Conservation (phyloP, 2,113 vertebrate species). For the Microtus oregoni region DNA sequence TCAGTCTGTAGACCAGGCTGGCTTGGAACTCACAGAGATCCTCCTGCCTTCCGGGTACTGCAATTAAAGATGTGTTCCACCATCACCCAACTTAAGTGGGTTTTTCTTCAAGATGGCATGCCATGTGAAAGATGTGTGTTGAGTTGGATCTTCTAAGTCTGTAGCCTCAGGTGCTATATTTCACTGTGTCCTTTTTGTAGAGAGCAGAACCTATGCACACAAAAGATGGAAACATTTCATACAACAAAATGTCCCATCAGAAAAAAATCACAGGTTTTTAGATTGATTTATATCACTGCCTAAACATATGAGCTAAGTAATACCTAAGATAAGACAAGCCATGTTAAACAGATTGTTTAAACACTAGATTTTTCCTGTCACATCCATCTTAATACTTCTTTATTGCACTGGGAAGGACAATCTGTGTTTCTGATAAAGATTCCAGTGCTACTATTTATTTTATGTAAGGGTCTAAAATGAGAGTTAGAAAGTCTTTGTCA, state of each 20-base stretch:
- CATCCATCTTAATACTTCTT: neutral
- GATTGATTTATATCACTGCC: neutral
- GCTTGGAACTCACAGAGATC: neutral
- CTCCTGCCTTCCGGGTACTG: neutral
- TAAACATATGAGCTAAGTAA: neutral
- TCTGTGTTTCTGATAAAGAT: neutral
- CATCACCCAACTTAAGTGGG: neutral
- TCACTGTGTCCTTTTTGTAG: neutral
- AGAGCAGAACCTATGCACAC: neutral
- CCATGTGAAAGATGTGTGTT: neutral
- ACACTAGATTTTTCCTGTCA: neutral
- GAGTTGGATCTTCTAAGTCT: neutral
- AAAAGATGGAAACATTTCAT: neutral
- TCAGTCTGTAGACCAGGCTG: neutral
- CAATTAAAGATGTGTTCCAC: neutral
- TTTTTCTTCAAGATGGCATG: neutral
- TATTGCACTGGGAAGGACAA: neutral
- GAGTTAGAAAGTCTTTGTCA: neutral
- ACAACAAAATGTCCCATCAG: neutral
- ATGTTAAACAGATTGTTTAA: neutral
- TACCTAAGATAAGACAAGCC: neutral
- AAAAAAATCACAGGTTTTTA: neutral
- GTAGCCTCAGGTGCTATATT: neutral
- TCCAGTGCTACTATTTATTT: neutral
- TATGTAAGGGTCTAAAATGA: neutral